Percentiles rank a stretch among this genome's conserved stretches.
Conservation (phyloP, 2,797 vertebrate species). For the Choloepus didactylus region DNA sequence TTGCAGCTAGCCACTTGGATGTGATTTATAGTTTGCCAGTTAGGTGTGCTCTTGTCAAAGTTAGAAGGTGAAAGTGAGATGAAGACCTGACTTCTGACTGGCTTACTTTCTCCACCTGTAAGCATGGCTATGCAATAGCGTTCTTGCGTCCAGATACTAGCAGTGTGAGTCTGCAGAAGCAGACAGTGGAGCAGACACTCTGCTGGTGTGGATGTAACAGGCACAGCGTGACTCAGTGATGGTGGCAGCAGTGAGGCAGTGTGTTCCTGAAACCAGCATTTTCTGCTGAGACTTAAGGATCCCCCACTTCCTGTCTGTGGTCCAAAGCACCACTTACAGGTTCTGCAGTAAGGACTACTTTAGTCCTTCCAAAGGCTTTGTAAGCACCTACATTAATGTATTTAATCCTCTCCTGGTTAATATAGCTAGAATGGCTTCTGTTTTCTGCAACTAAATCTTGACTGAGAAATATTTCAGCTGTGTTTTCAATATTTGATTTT, state of each 20-base stretch:
- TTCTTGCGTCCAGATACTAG: neutral
- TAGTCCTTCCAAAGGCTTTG: neutral
- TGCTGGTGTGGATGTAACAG: neutral
- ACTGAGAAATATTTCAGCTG: constrained; percentile 2
- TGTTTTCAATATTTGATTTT: neutral
- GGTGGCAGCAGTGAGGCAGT: no score
- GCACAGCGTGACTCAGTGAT: neutral
- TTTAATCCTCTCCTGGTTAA: neutral
- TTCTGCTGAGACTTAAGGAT: neutral
- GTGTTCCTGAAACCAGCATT: neutral
- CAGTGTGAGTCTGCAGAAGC: neutral
- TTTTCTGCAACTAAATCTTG: neutral
- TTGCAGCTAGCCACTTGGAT: neutral
- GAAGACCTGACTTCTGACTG: neutral
- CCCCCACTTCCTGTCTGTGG: neutral
- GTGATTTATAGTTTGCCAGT: neutral
- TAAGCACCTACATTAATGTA: neutral
- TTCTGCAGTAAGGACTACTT: neutral
- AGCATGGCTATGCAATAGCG: no score
- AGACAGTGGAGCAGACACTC: no score
- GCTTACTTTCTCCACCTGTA: neutral
- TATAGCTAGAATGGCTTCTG: neutral
- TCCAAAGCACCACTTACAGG: no score
- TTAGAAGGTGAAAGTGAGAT: neutral
- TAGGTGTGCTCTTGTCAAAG: neutral